Conservation (phyloP, 2,797 vertebrate genomes). For the Phalanger gymnotis region DNA sequence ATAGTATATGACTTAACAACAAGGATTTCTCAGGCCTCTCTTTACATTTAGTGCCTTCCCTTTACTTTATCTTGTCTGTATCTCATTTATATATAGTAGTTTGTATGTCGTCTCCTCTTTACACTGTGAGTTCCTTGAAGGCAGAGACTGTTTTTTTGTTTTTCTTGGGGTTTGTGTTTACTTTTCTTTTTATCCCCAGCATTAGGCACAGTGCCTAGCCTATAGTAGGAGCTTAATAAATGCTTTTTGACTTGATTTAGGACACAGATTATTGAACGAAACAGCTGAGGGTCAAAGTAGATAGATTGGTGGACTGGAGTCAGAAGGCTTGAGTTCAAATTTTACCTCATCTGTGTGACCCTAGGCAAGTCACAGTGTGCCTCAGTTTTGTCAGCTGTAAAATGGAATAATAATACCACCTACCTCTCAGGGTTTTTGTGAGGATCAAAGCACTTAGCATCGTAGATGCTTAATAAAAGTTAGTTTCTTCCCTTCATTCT, state of each 20-base stretch:
- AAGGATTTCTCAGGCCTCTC: background rate
- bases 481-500: background rate
- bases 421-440: background rate
- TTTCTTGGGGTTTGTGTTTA: background rate
- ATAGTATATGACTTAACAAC: background rate
- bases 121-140: background rate
- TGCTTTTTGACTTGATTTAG: background rate
- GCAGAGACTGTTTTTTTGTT: background rate
- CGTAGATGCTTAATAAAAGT: rapidly evolving
- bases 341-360: background rate
- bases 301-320: background rate
- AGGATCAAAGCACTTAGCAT: background rate
- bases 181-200: background rate
- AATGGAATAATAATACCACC: background rate
- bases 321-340: background rate
- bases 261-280: background rate
- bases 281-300: background rate
- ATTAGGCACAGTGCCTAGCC: background rate
- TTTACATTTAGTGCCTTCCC: background rate
- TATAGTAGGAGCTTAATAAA: background rate
- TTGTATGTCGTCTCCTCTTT: background rate
- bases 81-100: background rate
- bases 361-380: background rate
- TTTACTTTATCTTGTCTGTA: background rate
- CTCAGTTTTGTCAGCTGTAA: background rate